phyloP scores from a whole-genome alignment of 2,888 invertebrate genomes.

The Odontocolon sp. region DNA sequence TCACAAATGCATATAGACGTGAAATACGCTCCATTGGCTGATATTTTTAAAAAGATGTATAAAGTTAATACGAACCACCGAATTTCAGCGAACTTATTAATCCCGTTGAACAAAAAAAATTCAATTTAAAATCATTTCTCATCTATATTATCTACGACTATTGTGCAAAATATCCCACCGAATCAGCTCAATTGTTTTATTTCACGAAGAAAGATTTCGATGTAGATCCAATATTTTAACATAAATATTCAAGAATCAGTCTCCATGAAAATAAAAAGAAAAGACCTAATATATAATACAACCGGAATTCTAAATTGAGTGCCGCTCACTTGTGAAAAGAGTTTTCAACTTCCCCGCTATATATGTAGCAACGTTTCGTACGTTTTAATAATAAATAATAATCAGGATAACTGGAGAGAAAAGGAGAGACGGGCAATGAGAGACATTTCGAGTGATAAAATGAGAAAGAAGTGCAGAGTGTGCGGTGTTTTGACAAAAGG shows the following conservation, averaged over 20 bases:
- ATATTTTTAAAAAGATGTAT: too few relatives aligned
- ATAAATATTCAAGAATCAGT: not conserved
- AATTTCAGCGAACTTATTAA: too few relatives aligned
- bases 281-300: not conserved
- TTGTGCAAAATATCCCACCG: too few relatives aligned
- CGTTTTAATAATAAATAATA: constrained; percentile 62
- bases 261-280: constrained; percentile 14
- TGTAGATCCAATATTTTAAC: too few relatives aligned
- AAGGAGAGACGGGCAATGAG: not conserved
- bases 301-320: constrained; percentile 39
- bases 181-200: too few relatives aligned
- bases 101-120: too few relatives aligned
- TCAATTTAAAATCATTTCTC: too few relatives aligned
- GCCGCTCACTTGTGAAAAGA: not conserved
- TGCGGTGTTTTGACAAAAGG: constrained; percentile 67
- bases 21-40: too few relatives aligned
- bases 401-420: constrained; percentile 50
- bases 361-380: constrained; percentile 6
- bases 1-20: too few relatives aligned
- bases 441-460: not conserved
- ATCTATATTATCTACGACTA: too few relatives aligned
- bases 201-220: too few relatives aligned
- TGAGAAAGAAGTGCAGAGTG: constrained; percentile 29
- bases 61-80: too few relatives aligned
- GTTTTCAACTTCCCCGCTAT: not conserved